phyloP scores from a whole-genome alignment of 64 coral and sea anemone species.

The Cladopsammia gracilis region DNA sequence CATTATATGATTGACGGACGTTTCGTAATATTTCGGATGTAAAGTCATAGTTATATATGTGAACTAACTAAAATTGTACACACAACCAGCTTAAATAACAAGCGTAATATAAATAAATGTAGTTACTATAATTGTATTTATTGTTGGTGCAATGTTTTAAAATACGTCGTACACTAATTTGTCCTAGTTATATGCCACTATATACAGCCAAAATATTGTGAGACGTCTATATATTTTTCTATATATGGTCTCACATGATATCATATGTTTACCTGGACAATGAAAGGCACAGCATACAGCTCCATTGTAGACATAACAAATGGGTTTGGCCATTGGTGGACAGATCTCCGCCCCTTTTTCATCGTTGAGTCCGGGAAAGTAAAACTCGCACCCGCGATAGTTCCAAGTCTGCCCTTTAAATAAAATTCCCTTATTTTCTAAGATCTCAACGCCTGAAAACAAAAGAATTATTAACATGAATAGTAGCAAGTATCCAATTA shows the following conservation, averaged over 20 bases:
- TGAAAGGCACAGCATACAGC: neutral
- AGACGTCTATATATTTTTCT: too few species aligned
- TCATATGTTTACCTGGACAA: neutral
- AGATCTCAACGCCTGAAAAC: neutral
- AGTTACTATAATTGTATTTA: neutral
- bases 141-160: neutral
- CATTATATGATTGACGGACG: too few species aligned
- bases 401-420: neutral
- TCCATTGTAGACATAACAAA: constrained; percentile 21
- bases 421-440: neutral
- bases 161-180: neutral
- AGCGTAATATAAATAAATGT: neutral
- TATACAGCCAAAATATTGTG: neutral
- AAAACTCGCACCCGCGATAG: neutral
- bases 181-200: neutral
- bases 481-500: neutral
- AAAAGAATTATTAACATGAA: neutral
- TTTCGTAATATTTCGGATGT: too few species aligned
- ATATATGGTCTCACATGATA: too few species aligned
- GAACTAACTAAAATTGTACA: too few species aligned
- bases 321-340: neutral
- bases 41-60: too few species aligned
- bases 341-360: neutral
- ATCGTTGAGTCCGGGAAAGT: neutral
- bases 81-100: neutral